A percentile compares a stretch with the other conserved stretches of the same genome.
Conservation (phyloP, 1,140 invertebrate species). For the Tribolium castaneum region DNA sequence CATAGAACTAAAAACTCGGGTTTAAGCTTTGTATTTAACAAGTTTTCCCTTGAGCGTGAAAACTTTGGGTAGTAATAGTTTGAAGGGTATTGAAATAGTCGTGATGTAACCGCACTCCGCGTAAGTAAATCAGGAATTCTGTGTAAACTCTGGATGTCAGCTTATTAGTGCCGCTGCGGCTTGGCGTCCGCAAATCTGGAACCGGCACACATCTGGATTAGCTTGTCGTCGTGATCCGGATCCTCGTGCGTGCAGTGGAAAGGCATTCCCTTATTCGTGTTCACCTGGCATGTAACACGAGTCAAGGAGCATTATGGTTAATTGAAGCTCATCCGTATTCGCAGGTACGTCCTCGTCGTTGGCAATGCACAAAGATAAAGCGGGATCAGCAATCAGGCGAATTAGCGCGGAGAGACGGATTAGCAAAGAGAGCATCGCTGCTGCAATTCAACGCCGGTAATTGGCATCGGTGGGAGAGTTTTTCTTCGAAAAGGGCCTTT, state of each 20-base stretch:
- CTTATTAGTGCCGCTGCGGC: conserved; percentile 8
- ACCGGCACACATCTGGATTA: conserved; percentile 10
- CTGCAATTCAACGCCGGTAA: conserved; percentile 57
- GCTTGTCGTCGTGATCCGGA: not conserved
- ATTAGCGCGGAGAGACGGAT: conserved; percentile 59
- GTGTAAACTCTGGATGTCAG: not conserved
- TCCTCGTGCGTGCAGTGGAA: not conserved
- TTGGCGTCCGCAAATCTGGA: conserved; percentile 1
- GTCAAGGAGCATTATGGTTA: conserved; percentile 52
- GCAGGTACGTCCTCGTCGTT: conserved; percentile 57
- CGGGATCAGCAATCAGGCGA: conserved; percentile 61
- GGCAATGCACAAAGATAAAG: conserved; percentile 62
- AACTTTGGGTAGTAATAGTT: no score
- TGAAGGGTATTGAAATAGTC: not conserved
- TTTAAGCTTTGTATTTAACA: no score
- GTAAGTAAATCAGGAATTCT: not conserved
- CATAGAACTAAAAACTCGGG: no score
- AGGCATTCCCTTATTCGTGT: not conserved
- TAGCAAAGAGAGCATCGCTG: conserved; percentile 61
- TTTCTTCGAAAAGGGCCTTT: conserved; percentile 3
- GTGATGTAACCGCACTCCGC: not conserved
- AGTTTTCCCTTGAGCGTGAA: no score
- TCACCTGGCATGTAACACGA: conserved; percentile 34
- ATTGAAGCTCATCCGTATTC: conserved; percentile 61
- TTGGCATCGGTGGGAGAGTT: conserved; percentile 46